These are phyloP conservation scores for Cheirogaleus major DNA, from an alignment of 2,797 vertebrate genomes.

Conservation along the genomic window DNA sequence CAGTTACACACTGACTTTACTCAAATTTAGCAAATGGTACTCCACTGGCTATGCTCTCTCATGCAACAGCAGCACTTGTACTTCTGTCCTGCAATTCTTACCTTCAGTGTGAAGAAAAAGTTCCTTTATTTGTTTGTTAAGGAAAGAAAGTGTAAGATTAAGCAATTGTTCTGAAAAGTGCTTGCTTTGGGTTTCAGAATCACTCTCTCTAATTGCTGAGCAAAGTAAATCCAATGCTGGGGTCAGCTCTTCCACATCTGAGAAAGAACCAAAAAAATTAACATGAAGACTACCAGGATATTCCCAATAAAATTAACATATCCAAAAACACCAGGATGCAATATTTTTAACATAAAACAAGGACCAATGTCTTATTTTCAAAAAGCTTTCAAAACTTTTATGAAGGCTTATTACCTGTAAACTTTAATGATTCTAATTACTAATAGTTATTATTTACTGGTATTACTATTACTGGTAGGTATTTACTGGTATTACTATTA, in stretches of 20 bases:
- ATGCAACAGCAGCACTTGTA: neutral
- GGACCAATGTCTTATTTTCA: neutral
- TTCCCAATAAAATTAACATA: neutral
- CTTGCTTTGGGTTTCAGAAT: slow-evolving; percentile 93
- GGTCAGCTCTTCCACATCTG: slow-evolving; percentile 91
- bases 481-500: neutral
- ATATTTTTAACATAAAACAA: slow-evolving; percentile 1
- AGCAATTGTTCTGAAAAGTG: slow-evolving; percentile 97
- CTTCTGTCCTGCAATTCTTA: slow-evolving; percentile 75
- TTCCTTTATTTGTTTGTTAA: slow-evolving; percentile 91
- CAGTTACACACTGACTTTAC: neutral
- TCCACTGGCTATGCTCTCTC: neutral
- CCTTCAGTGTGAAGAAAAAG: slow-evolving; percentile 87
- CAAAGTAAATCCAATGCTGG: slow-evolving; percentile 94
- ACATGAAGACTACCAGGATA: neutral
- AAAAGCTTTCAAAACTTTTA: neutral
- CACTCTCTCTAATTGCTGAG: slow-evolving; percentile 91
- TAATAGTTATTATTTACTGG: neutral
- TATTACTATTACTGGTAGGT: neutral
- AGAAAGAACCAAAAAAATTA: slow-evolving; percentile 37
- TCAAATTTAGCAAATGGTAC: neutral
- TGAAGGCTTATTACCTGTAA: neutral
- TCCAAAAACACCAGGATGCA: neutral
- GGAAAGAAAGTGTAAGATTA: slow-evolving; percentile 91
- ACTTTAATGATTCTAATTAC: neutral